These are phyloP conservation scores for Amphipoea oculea DNA, from an alignment of 2,888 invertebrate species.

Conservation along the genomic window DNA sequence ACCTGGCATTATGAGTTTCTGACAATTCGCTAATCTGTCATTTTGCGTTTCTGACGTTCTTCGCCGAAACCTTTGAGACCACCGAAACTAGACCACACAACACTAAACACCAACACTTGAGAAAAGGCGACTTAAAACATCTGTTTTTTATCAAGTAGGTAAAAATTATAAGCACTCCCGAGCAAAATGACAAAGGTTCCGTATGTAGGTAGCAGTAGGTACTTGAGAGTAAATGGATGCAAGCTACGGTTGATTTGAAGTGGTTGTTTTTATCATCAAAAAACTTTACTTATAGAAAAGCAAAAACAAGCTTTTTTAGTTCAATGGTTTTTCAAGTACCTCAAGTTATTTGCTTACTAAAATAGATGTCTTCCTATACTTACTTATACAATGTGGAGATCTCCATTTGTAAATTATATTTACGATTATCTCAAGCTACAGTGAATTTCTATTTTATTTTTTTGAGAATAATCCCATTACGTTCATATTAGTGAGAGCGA, in stretches of 20 bases:
- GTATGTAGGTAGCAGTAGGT: constrained; percentile 7
- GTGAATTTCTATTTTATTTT: constrained; percentile 21
- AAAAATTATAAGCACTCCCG: constrained; percentile 45
- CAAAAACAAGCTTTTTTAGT: not conserved
- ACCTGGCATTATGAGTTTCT: too few species aligned
- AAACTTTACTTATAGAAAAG: not conserved
- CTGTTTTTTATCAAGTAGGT: constrained; percentile 51
- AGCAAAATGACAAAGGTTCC: constrained; percentile 39
- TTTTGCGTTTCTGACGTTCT: too few species aligned
- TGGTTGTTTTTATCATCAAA: constrained; percentile 35
- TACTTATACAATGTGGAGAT: too few species aligned
- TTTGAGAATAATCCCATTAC: constrained; percentile 6
- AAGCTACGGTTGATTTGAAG: constrained; percentile 56
- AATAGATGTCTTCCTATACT: constrained; percentile 16
- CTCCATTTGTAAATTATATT: too few species aligned
- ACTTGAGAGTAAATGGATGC: constrained; percentile 51
- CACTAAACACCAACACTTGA: constrained; percentile 10
- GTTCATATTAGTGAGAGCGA: constrained; percentile 41
- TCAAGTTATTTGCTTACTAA: not conserved
- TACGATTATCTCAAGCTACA: constrained; percentile 31
- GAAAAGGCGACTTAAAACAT: constrained; percentile 25
- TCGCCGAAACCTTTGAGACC: too few species aligned
- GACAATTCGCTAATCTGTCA: too few species aligned
- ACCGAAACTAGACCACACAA: not conserved
- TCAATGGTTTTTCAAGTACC: constrained; percentile 32